Percentiles rank a stretch among this genome's conserved stretches.
phyloP scores from a whole-genome alignment of 2,113 vertebrate genomes.

The Serinus canaria region DNA sequence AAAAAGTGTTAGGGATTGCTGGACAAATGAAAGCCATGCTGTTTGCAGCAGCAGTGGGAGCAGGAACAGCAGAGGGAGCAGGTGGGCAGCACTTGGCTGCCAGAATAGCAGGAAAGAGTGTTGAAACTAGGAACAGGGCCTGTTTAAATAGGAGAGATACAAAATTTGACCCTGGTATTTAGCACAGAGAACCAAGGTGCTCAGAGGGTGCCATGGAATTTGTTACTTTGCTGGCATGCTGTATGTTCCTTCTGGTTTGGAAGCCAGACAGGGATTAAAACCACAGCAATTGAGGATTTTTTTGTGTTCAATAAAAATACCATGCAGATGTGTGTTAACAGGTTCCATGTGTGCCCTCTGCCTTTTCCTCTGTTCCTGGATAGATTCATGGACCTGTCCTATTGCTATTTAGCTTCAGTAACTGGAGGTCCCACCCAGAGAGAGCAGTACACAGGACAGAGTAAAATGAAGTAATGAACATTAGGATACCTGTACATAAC shows the following conservation, averaged over 20 bases:
- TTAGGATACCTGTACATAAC: neutral
- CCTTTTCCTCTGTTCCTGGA: neutral
- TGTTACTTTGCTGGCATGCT: neutral
- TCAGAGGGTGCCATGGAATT: neutral
- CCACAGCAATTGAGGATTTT: neutral
- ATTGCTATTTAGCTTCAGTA: neutral
- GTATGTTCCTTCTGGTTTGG: neutral
- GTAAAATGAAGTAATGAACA: neutral
- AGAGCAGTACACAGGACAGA: neutral
- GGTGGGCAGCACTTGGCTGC: neutral
- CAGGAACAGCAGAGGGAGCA: slow-evolving; percentile 43
- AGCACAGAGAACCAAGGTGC: neutral
- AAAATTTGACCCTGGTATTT: neutral
- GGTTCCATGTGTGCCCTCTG: neutral
- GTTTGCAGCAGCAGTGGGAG: neutral
- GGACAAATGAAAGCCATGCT: neutral
- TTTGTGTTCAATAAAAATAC: neutral
- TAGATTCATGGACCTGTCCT: neutral
- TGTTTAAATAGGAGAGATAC: neutral
- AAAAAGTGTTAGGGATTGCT: neutral
- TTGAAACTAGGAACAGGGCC: neutral
- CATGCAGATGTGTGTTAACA: neutral
- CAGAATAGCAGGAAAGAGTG: neutral
- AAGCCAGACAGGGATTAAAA: neutral
- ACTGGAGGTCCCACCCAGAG: neutral